Percentiles rank a stretch among this genome's conserved stretches.
Conservation (phyloP, 2,113 vertebrate species). For the Toxotes jaculatrix region DNA sequence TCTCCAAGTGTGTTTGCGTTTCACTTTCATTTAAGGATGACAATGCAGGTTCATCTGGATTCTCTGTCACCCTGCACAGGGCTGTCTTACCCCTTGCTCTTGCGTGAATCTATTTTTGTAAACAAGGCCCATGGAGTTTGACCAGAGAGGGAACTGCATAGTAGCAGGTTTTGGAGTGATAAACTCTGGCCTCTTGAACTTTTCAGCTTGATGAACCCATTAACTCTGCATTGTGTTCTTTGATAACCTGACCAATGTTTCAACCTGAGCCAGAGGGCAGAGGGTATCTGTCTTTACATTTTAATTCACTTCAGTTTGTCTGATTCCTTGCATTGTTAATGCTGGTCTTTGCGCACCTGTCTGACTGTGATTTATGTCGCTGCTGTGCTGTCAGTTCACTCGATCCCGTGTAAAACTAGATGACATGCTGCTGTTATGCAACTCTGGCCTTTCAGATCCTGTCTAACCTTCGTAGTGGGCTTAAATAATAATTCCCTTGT, state of each 20-base stretch:
- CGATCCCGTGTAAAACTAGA: slow-evolving; percentile 6
- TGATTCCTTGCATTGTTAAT: neutral
- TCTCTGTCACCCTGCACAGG: neutral
- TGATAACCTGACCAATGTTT: slow-evolving; percentile 17
- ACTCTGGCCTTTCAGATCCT: neutral
- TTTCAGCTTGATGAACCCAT: slow-evolving; percentile 12
- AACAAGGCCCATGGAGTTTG: slow-evolving; percentile 55
- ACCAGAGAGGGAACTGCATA: slow-evolving; percentile 35
- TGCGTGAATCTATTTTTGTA: slow-evolving; percentile 29
- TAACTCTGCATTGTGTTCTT: slow-evolving; percentile 28
- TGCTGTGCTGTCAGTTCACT: slow-evolving; percentile 10
- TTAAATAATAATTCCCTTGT: neutral
- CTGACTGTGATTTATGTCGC: slow-evolving; percentile 28
- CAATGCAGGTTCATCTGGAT: slow-evolving; percentile 20
- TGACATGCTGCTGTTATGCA: neutral
- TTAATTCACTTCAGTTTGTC: slow-evolving; percentile 16
- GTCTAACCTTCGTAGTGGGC: neutral
- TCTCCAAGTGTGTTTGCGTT: slow-evolving; percentile 11
- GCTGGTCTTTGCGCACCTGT: neutral
- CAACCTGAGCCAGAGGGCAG: slow-evolving; percentile 3
- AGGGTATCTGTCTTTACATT: slow-evolving; percentile 25
- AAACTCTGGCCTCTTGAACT: slow-evolving; percentile 41
- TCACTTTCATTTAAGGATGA: slow-evolving; percentile 10
- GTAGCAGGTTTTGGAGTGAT: slow-evolving; percentile 50
- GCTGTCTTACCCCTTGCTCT: slow-evolving; percentile 39